A percentile compares a stretch with the other conserved stretches of the same genome.
These are phyloP conservation scores for Cataglyphis rosenhaueri DNA, from an alignment of 2,888 invertebrate species.

Conservation along the genomic window DNA sequence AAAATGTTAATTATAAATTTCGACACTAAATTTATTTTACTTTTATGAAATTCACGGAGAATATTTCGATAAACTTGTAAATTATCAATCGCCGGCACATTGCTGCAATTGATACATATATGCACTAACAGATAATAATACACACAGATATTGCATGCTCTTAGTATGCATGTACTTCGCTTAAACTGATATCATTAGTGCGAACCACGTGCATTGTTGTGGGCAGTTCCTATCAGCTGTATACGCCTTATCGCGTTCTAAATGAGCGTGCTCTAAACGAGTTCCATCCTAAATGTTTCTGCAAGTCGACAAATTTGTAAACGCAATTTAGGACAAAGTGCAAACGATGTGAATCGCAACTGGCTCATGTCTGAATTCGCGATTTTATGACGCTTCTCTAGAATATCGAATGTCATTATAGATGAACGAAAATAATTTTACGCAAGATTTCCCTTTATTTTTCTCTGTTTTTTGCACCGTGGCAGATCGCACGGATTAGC, in stretches of 20 bases:
- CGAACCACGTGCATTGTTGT: not conserved
- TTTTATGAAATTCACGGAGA: not conserved
- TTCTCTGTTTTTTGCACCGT: not conserved
- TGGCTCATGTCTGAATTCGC: not conserved
- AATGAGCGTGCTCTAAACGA: not conserved
- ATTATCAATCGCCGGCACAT: not conserved
- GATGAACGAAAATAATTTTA: not conserved
- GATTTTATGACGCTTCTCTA: not conserved
- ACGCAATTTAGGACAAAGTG: not conserved
- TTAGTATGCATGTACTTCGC: not conserved
- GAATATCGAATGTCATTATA: not conserved
- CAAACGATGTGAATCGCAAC: not conserved
- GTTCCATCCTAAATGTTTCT: not conserved
- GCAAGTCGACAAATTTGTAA: not conserved
- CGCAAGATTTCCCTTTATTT: not conserved
- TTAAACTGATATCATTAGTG: conserved; percentile 2
- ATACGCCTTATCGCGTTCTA: conserved; percentile 1
- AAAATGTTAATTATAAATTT: not conserved
- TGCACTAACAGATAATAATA: not conserved
- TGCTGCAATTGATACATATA: not conserved
- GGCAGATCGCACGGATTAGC: not conserved
- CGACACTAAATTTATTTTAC: not conserved
- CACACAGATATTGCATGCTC: not conserved
- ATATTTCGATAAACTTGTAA: not conserved
- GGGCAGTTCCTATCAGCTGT: not conserved